Evolutionary conservation across 2,797 vertebrate species (phyloP).

Genomic region (Gymnocypris eckloni): DNA sequence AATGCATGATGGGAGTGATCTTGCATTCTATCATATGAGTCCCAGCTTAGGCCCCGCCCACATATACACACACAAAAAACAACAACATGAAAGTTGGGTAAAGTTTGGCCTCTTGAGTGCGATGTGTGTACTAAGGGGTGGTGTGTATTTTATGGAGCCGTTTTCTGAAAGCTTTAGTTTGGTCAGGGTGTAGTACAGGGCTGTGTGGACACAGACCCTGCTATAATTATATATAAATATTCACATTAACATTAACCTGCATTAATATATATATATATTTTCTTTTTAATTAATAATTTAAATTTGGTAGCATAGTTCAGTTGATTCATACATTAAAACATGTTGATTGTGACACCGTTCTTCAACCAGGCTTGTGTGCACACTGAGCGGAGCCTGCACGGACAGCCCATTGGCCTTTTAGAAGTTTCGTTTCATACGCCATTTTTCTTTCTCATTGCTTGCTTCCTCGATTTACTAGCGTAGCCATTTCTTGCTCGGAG

Average conservation of each 20-base stretch:
- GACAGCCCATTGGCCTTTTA: constrained; percentile 8
- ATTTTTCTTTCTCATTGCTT: constrained; percentile 14
- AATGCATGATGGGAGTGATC: constrained; percentile 53
- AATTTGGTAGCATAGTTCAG: neutral
- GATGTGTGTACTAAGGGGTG: neutral
- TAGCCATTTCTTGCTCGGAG: neutral
- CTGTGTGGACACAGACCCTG: neutral
- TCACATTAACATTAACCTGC: neutral
- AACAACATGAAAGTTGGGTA: constrained; percentile 2
- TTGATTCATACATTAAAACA: neutral
- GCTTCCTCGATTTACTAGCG: constrained; percentile 33
- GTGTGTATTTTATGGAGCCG: constrained; percentile 18
- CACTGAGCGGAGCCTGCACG: neutral
- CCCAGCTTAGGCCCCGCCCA: constrained; percentile 12
- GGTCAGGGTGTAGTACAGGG: neutral
- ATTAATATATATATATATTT: neutral
- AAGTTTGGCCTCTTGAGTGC: constrained; percentile 12
- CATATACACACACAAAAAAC: neutral
- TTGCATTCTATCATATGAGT: constrained; percentile 33
- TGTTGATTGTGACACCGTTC: neutral
- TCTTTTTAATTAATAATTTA: neutral
- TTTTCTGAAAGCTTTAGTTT: constrained; percentile 28
- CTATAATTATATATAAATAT: neutral
- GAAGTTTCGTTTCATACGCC: neutral
- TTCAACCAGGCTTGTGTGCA: constrained; percentile 1